A percentile compares a stretch with the other conserved stretches of the same genome.
These are phyloP conservation scores for Gymnarchus niloticus DNA, from an alignment of 2,113 vertebrate genomes.

Conservation along the genomic window DNA sequence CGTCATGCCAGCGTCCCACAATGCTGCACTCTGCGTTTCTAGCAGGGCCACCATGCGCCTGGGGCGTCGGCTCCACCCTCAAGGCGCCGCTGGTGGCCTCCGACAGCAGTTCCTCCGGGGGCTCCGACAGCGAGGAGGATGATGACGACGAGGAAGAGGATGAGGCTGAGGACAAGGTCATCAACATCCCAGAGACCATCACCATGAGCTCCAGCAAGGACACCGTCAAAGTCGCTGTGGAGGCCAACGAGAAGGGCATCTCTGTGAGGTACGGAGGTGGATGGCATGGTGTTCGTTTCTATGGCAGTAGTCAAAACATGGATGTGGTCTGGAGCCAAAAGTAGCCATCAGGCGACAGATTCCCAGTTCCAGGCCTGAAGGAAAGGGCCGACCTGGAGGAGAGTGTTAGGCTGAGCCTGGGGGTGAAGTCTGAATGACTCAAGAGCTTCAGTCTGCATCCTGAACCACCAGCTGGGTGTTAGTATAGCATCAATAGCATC, in stretches of 20 bases:
- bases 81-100: slow-evolving; percentile 66
- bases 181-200: slow-evolving; percentile 38
- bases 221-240: slow-evolving; percentile 49
- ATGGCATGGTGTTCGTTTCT: too few species aligned
- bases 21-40: slow-evolving; percentile 51
- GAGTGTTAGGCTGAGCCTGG: too few species aligned
- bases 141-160: slow-evolving; percentile 45
- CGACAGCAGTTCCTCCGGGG: slow-evolving; percentile 77
- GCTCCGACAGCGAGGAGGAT: slow-evolving; percentile 71
- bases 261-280: slow-evolving; percentile 51
- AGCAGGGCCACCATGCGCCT: slow-evolving; percentile 57
- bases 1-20: background rate
- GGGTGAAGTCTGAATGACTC: too few species aligned
- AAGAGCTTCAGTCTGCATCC: too few species aligned
- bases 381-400: too few species aligned
- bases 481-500: too few species aligned
- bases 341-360: too few species aligned
- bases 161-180: slow-evolving; percentile 44
- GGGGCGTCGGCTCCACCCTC: slow-evolving; percentile 60
- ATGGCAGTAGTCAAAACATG: too few species aligned
- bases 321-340: too few species aligned
- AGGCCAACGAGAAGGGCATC: slow-evolving; percentile 49
- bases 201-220: slow-evolving; percentile 57
- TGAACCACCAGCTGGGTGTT: too few species aligned
- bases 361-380: too few species aligned